Evolutionary conservation across 2,113 vertebrate genomes (phyloP).

Genomic region (Fulmarus glacialis): DNA sequence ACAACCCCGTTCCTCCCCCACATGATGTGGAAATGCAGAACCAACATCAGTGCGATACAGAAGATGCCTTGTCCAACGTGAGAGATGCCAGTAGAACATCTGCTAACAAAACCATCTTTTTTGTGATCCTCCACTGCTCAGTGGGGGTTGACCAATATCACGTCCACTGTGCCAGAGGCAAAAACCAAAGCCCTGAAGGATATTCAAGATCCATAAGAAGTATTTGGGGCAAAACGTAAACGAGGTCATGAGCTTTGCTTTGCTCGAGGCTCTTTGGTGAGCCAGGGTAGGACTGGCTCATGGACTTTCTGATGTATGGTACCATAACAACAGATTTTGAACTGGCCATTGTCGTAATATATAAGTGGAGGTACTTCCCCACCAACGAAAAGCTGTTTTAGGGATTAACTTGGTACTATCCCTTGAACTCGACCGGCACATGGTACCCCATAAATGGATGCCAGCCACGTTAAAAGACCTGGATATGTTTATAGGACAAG

Average conservation of each 20-base stretch:
- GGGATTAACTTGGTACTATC: not conserved
- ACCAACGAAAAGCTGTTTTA: not conserved
- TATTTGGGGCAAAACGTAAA: not conserved
- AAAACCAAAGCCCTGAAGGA: not conserved
- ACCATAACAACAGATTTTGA: not conserved
- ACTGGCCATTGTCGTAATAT: not conserved
- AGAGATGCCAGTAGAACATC: not conserved
- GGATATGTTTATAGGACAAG: not conserved
- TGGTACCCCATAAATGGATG: not conserved
- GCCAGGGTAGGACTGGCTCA: not conserved
- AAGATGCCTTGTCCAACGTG: not conserved
- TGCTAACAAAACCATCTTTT: not conserved
- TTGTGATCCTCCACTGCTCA: not conserved
- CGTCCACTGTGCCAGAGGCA: not conserved
- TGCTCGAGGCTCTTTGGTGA: not conserved
- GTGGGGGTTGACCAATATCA: not conserved
- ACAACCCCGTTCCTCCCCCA: not conserved
- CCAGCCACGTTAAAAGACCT: fast-evolving
- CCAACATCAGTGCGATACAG: not conserved
- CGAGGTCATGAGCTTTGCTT: not conserved
- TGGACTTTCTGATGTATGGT: not conserved
- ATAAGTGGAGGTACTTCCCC: not conserved
- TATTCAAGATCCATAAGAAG: not conserved
- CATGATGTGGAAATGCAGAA: not conserved
- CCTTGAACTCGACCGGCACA: not conserved